Conservation (phyloP, 2,113 vertebrate genomes). For the Manacus vitellinus region DNA sequence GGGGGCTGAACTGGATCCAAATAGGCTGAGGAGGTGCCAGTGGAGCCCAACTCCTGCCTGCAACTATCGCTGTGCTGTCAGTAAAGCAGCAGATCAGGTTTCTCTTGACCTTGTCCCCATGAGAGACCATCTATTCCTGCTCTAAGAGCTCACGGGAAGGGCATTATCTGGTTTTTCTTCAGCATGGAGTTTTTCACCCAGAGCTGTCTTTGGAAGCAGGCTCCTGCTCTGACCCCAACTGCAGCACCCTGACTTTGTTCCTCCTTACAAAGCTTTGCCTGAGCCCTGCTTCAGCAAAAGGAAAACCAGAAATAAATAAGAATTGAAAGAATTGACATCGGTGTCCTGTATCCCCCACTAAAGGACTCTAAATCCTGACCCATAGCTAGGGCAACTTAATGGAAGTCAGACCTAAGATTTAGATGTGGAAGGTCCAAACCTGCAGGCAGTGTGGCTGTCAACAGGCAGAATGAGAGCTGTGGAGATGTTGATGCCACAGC, state of each 20-base stretch:
- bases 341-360: not conserved
- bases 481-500: constrained; percentile 33
- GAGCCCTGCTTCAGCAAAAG: not conserved
- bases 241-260: not conserved
- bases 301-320: not conserved
- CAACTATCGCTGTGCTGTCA: accelerated
- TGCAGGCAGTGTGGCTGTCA: constrained; percentile 10
- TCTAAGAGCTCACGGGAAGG: not conserved
- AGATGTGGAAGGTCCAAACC: not conserved
- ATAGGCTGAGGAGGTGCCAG: not conserved
- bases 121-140: not conserved
- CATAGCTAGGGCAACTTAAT: not conserved
- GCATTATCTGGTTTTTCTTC: not conserved
- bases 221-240: not conserved
- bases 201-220: not conserved
- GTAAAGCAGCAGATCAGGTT: not conserved
- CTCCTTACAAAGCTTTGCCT: not conserved
- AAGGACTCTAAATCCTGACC: not conserved
- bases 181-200: not conserved
- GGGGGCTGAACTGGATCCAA: not conserved
- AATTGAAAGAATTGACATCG: not conserved
- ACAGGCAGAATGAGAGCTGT: constrained; percentile 14
- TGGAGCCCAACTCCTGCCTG: accelerated
- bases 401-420: not conserved
- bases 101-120: not conserved